These are phyloP conservation scores for Eubasilissa splendida DNA, from an alignment of 2,888 invertebrate genomes.

Conservation along the genomic window DNA sequence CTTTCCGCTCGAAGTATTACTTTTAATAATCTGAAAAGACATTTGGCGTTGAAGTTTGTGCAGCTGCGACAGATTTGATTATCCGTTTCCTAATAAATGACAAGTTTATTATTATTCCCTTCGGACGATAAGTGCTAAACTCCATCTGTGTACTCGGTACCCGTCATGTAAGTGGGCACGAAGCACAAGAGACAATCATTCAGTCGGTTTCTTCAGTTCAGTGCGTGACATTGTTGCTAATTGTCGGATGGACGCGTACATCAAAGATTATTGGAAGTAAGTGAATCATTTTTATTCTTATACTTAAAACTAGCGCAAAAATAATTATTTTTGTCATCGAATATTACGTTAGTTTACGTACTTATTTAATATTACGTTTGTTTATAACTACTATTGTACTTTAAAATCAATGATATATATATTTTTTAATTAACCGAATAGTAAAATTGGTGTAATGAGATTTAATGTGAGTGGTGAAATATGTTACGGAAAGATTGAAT, in stretches of 20 bases:
- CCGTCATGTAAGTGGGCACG: constrained; percentile 15
- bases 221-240: neutral
- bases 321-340: too few species aligned
- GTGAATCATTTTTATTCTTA: neutral
- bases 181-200: neutral
- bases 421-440: too few species aligned
- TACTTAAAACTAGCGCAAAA: neutral
- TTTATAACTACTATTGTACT: too few species aligned
- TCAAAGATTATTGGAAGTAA: constrained; percentile 41
- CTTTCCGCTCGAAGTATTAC: too few species aligned
- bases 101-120: constrained; percentile 32
- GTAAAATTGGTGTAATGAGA: too few species aligned
- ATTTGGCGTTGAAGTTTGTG: neutral
- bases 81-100: constrained; percentile 39
- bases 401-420: too few species aligned
- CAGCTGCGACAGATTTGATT: constrained; percentile 9
- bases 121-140: constrained; percentile 26
- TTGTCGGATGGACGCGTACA: constrained; percentile 44
- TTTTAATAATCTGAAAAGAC: too few species aligned
- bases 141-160: constrained; percentile 2
- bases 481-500: too few species aligned
- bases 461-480: too few species aligned
- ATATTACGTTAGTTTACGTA: too few species aligned
- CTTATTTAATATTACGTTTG: too few species aligned
- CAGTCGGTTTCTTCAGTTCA: neutral